These are phyloP conservation scores for Isichthys henryi DNA, from an alignment of 2,113 vertebrate species.

Conservation along the genomic window DNA sequence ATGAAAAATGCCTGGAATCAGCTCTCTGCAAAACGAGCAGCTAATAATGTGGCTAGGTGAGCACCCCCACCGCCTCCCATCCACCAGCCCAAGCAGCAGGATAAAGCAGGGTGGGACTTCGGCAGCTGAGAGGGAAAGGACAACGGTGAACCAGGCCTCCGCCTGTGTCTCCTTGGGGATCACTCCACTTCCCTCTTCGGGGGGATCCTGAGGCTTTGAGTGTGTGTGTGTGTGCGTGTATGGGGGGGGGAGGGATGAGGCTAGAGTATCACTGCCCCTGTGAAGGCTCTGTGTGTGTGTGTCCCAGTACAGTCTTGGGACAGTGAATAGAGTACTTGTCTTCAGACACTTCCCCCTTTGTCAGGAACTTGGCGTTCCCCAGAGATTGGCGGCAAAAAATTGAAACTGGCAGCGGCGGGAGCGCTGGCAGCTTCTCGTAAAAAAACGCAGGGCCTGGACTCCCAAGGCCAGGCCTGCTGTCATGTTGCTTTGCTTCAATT, in stretches of 20 bases:
- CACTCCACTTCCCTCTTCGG: background rate
- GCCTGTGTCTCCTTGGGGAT: background rate
- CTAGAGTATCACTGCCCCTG: background rate
- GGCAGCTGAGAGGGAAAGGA: constrained; percentile 40
- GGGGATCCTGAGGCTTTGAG: background rate
- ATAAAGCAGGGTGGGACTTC: constrained; percentile 29
- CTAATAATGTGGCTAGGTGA: background rate
- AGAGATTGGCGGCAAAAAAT: background rate
- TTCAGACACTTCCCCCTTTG: background rate
- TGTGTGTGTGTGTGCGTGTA: background rate
- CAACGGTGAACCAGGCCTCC: constrained; percentile 36
- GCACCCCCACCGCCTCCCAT: background rate
- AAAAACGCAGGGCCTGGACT: background rate
- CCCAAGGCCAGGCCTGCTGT: background rate
- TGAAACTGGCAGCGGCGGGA: background rate
- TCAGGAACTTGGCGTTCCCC: background rate
- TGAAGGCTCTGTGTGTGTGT: background rate
- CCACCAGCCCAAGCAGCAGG: background rate
- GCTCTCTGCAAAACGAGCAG: background rate
- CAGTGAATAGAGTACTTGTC: constrained; percentile 10
- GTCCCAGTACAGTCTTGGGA: background rate
- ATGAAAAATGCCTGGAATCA: background rate
- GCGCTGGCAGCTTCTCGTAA: background rate
- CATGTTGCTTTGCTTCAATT: background rate
- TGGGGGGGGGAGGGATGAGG: background rate